These are phyloP conservation scores for Bombus confusus DNA, from an alignment of 1,140 invertebrate species.

Conservation along the genomic window DNA sequence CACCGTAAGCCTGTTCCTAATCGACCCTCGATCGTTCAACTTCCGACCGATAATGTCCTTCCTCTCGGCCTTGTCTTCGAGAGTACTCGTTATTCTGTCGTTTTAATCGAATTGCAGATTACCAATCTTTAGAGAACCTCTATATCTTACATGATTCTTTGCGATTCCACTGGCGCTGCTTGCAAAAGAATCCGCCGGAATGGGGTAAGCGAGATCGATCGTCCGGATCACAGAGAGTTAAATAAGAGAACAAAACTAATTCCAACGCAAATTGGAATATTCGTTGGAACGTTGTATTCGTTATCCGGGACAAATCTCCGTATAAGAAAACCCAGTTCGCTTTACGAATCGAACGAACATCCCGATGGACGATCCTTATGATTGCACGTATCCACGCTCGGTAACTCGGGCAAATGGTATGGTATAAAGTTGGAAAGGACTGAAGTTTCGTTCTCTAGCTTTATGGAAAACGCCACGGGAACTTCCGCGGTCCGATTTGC, in stretches of 20 bases:
- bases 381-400: constrained; percentile 6
- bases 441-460: constrained; percentile 35
- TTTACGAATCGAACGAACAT: constrained; percentile 31
- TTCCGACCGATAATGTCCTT: background rate
- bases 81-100: background rate
- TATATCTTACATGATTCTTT: background rate
- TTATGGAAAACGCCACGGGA: constrained; percentile 37
- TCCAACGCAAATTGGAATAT: constrained; percentile 9
- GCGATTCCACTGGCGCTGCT: background rate
- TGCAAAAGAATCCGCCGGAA: background rate
- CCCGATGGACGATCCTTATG: background rate
- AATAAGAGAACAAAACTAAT: constrained; percentile 10
- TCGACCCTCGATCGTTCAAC: background rate
- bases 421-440: constrained; percentile 43
- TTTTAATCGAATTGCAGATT: background rate
- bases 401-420: constrained; percentile 38
- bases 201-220: background rate
- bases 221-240: too few relatives aligned
- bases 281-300: background rate
- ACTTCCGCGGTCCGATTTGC: constrained; percentile 41
- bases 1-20: constrained; percentile 5
- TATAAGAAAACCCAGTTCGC: background rate
- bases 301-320: constrained; percentile 10
- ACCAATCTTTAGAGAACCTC: background rate
- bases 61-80: too few relatives aligned